Base-by-base conservation (phyloP, 2,888 invertebrate species). In the Leptarthrus brevirostris region DNA sequence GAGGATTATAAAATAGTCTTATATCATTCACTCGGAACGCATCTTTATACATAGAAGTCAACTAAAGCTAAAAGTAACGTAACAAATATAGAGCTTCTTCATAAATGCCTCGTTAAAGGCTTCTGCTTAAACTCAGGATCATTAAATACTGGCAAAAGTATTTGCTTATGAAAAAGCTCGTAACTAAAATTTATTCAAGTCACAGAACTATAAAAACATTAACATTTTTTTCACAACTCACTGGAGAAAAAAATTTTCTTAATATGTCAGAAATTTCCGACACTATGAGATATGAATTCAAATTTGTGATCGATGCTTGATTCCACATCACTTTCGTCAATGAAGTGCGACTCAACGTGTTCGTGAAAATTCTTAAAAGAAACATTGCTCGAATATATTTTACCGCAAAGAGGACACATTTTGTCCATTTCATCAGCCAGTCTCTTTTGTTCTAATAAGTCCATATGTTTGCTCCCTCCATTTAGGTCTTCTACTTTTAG, bases 271-370 rank as follows among this genome's bases (percentile, higher is more conserved):
- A 85, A 85, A 77, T 86, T 83, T 2, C 85, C 84, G 10, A 86
- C 83, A 0, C 83, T 78, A 77, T 84, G 82, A 2, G 83, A 82
- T 52, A 87, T 81, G 74, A 87, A 85, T 78, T 89, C 88, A 81
- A 86, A 88, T 80, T 88, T 87, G 24, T 88, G 87, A 70, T 86
- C 85, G n/a, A 40, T 1, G 58, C 87, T 87, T 14, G 77, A 75
- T 79, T 89, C 88, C 6, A 82, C 75, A 74, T 88, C 88, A 72
- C 82, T 82, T 36, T 90, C 89, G 77, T 89, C 88, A 73, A 87
- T 84, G 82, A 94, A 94, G 85, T 94, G 94, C 79, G 87, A 89
- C 82, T 93, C 90, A 26, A 94, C 94, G 84, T 94, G 94, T 74
- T 89, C 86, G 77, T 91, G 90, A 80, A 93, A 93, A 56, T 88